Evolutionary conservation across 1,140 invertebrate species (phyloP).

Genomic region (Heterodera carotae): DNA sequence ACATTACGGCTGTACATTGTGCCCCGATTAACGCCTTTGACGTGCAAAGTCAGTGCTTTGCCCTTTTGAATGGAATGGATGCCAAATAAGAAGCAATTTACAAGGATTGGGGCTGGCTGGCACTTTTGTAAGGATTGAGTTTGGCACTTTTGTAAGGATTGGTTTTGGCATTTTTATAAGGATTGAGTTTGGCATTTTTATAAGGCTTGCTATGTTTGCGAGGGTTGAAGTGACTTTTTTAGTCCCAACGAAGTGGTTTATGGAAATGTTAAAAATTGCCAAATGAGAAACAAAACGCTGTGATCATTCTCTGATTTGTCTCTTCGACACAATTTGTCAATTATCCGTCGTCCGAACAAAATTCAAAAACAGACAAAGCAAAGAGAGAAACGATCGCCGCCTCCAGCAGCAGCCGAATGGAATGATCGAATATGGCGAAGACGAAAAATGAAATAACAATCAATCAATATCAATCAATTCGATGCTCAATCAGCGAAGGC

Average conservation of each 20-base stretch:
- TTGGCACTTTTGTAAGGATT: too few species aligned
- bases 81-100: too few species aligned
- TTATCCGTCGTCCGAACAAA: constrained; percentile 2
- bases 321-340: neutral
- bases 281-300: neutral
- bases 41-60: constrained; percentile 73
- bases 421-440: neutral
- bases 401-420: neutral
- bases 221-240: neutral
- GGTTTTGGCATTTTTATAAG: too few species aligned
- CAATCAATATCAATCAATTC: too few species aligned
- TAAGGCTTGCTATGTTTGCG: neutral
- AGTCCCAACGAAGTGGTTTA: neutral
- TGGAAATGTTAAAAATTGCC: too few species aligned
- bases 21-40: constrained; percentile 78
- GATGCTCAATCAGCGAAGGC: constrained; percentile 50
- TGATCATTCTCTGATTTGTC: neutral
- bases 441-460: neutral
- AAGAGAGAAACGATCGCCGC: neutral
- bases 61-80: too few species aligned
- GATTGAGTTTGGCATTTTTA: too few species aligned
- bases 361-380: neutral
- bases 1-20: constrained; percentile 79
- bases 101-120: too few species aligned
- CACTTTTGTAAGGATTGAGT: too few species aligned